phyloP scores from a whole-genome alignment of 2,888 invertebrate species.

The Papilio gigon region DNA sequence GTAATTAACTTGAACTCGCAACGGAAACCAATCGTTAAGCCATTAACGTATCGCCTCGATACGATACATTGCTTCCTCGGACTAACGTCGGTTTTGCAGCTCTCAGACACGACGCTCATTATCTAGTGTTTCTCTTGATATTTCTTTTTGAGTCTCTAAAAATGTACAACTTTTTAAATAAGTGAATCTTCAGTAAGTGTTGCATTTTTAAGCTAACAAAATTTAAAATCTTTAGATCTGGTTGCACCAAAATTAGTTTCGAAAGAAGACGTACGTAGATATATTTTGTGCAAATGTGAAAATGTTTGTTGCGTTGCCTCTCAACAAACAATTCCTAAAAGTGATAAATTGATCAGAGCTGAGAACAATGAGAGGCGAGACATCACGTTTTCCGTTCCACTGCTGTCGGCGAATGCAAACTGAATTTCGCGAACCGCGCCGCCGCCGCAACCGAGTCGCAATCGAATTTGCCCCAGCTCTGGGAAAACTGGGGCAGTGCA shows the following conservation, averaged over 20 bases:
- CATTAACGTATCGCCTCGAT: slow-evolving; percentile 32
- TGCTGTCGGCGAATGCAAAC: slow-evolving; percentile 20
- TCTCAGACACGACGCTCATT: neutral
- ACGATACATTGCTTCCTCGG: slow-evolving; percentile 30
- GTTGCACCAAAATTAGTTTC: neutral
- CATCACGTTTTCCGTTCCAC: slow-evolving; percentile 28
- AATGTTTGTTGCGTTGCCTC: neutral
- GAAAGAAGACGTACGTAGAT: no score
- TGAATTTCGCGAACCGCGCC: slow-evolving; percentile 23
- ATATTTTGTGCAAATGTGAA: neutral
- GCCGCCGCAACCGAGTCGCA: slow-evolving; percentile 10
- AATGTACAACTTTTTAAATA: neutral
- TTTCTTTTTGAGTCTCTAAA: neutral
- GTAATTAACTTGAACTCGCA: slow-evolving; percentile 33
- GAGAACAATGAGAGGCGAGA: slow-evolving; percentile 24
- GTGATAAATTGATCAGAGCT: slow-evolving; percentile 23
- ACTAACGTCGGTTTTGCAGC: slow-evolving; percentile 1
- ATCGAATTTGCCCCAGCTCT: slow-evolving; percentile 23
- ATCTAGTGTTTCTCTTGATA: neutral
- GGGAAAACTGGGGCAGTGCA: slow-evolving; percentile 8
- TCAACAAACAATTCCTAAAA: neutral
- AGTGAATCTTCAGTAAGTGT: no score
- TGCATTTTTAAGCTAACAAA: neutral
- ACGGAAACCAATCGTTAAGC: slow-evolving; percentile 38
- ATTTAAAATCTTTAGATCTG: neutral